These are phyloP conservation scores for Prionailurus viverrinus DNA, from an alignment of 2,113 vertebrate genomes.

Conservation along the genomic window DNA sequence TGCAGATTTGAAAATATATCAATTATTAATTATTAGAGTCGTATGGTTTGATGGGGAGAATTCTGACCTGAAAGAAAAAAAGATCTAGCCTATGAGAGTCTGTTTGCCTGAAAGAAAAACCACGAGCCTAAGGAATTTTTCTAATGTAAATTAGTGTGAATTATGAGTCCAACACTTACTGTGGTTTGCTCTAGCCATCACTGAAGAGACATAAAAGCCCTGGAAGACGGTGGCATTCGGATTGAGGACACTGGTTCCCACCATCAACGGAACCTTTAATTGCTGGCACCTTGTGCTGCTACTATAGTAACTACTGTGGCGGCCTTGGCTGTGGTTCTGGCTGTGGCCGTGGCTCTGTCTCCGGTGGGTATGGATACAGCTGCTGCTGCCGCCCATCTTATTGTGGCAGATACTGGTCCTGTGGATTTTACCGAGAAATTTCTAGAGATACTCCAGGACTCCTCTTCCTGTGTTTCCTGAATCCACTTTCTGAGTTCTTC, in stretches of 20 bases:
- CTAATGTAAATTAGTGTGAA: background rate
- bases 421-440: background rate
- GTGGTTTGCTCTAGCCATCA: background rate
- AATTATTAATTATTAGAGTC: background rate
- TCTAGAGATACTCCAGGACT: background rate
- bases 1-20: background rate
- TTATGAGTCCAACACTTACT: background rate
- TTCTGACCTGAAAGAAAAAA: background rate
- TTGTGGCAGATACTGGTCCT: background rate
- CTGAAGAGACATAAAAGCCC: background rate
- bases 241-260: background rate
- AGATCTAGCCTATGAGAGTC: background rate
- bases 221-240: background rate
- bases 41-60: background rate
- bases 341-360: background rate
- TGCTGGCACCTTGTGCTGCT: background rate
- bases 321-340: background rate
- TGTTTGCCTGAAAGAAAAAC: background rate
- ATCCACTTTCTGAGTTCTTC: background rate
- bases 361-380: fast-evolving
- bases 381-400: background rate
- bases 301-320: fast-evolving
- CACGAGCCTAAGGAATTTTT: background rate
- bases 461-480: background rate
- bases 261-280: background rate